Evolutionary conservation across 2,888 invertebrate genomes (phyloP), one percentile per base, ranked within the genome.

Genomic region (Hemithea aestivaria): DNA sequence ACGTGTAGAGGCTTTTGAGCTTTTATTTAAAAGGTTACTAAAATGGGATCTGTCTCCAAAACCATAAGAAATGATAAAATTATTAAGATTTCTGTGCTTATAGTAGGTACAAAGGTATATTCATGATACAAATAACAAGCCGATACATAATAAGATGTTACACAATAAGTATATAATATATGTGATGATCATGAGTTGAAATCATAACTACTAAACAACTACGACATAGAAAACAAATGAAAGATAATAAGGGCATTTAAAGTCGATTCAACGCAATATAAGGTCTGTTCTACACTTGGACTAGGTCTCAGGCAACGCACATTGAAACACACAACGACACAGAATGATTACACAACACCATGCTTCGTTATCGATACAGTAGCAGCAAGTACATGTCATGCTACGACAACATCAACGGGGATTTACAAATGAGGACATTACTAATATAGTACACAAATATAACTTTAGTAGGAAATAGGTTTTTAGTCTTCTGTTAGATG

Each of bases 231-330:
- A 46, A 41, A 27, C 3, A 26, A 36, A 27, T 10, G 12, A 27
- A 25, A 12, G 35, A 35, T 24, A 36, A 20, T 10, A 11, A 12
- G 29, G 20, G 27, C 11, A 32, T 48, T 53, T 20, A 53, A 52
- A 52, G 40, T 52, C 26, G 53, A 46, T 38, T 40, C 39, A 42
- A 46, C 48, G 45, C 43, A 57, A 39, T 26, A 38, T 31, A 43
- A 50, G 63, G 66, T 67, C 66, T 66, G 66, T 58, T 84, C 84
- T 84, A 87, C 78, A 77, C 83, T 83, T 80, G 81, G 81, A 73
- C 73, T 73, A 78, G 68, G 71, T 65, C 66, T 59, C 77, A 80
- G 75, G 80, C 82, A 78, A 79, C 81, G 78, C 73, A 76, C 75
- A 73, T 66, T 75, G 71, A 60, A 49, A 71, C 58, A 59, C 53